These are phyloP conservation scores for Caenorhabditis angaria DNA, from an alignment of 2,888 invertebrate genomes.

Conservation along the genomic window DNA sequence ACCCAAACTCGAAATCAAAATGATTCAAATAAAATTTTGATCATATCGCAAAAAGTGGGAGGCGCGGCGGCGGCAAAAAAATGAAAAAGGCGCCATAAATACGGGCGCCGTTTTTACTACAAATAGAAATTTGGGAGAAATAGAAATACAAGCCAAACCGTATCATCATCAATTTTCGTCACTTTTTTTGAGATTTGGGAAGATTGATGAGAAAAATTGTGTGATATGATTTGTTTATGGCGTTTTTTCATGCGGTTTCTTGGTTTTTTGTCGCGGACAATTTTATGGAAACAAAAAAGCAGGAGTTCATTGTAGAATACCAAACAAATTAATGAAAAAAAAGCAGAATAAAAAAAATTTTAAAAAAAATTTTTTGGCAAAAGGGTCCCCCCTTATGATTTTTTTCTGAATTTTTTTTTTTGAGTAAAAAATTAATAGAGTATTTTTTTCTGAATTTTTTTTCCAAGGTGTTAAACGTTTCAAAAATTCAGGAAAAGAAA, in stretches of 20 bases:
- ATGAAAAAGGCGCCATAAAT: not conserved
- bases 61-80: not conserved
- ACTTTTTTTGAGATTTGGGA: not conserved
- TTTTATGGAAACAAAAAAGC: not conserved
- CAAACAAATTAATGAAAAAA: not conserved
- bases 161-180: slow-evolving; percentile 4
- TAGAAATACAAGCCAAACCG: slow-evolving; percentile 1
- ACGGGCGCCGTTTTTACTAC: not conserved
- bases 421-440: too few relatives aligned
- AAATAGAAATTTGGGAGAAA: too few relatives aligned
- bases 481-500: too few relatives aligned
- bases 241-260: too few relatives aligned
- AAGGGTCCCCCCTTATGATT: too few relatives aligned
- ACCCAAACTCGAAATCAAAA: not conserved
- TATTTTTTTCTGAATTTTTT: too few relatives aligned
- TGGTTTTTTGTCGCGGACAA: too few relatives aligned
- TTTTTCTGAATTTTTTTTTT: too few relatives aligned
- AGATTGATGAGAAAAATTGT: not conserved
- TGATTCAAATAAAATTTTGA: not conserved
- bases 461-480: too few relatives aligned
- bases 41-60: not conserved
- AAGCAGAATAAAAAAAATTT: not conserved
- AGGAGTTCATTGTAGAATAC: not conserved
- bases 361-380: not conserved
- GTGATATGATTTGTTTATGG: not conserved